Conservation (phyloP, 2,797 vertebrate species). For the Bovichtus diacanthus region DNA sequence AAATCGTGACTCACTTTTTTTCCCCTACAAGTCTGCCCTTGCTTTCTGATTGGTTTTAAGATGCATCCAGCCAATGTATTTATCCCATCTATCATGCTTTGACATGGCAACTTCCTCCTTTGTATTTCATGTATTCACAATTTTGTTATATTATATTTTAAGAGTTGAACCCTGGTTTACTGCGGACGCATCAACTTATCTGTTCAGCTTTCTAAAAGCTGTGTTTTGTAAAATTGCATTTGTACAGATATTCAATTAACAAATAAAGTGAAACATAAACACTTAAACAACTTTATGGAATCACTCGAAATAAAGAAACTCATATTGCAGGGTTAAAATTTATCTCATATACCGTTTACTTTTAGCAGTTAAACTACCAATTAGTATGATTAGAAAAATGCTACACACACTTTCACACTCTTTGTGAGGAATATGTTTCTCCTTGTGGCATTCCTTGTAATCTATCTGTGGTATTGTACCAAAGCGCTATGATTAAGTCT, state of each 20-base stretch:
- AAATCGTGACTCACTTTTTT: conserved; percentile 56
- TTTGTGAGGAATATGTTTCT: background rate
- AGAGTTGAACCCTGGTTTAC: conserved; percentile 4
- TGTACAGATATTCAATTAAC: conserved; percentile 2
- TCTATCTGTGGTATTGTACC: background rate
- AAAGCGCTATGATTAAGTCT: background rate
- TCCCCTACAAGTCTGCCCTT: conserved; percentile 23
- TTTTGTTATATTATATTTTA: conserved; percentile 8
- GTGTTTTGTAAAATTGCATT: background rate
- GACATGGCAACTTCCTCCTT: conserved; percentile 41
- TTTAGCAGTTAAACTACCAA: background rate
- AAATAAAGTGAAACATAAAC: conserved; percentile 2
- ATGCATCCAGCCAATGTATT: conserved; percentile 39
- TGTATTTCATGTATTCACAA: conserved; percentile 40
- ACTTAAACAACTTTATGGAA: background rate
- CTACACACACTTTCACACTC: background rate
- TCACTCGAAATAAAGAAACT: background rate
- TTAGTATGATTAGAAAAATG: background rate
- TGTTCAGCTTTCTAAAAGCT: background rate
- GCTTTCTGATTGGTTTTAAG: conserved; percentile 49
- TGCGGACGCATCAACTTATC: background rate
- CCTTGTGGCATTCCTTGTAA: background rate
- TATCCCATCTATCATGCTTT: conserved; percentile 46
- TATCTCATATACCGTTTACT: background rate
- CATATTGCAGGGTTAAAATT: background rate